Base-by-base conservation (phyloP, 2,888 invertebrate genomes). In the Epistrophella euchroma region DNA sequence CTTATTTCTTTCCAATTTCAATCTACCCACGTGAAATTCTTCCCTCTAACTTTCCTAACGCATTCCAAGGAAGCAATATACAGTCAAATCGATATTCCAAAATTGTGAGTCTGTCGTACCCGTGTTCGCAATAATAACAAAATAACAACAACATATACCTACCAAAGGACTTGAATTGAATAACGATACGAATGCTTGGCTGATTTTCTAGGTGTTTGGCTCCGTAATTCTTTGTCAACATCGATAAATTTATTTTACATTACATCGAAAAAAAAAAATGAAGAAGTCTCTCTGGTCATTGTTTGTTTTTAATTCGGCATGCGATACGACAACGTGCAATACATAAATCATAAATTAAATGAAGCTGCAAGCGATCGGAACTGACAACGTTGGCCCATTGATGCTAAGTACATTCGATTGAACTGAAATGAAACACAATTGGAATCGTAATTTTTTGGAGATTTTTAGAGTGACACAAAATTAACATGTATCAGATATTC, bases 101-200 rank as follows among this genome's bases (percentile, higher is more conserved):
- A 66, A 66, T 66, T 66, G 66, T 32, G 32, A 66, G 32, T 17
- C 45, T 47, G 64, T 32, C 32, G 5, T 43, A 28, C 22, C 4
- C 47, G 66, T 47, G 45, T 25, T 47, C 64, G n/a, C n/a, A 28
- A 45, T 47, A 47, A 66, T 35, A 47, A 19, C 66, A 66, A 35
- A 47, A 64, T 47, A 64, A 32, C 47, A 66, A 47, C 17, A 47
- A 47, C n/a, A n/a, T 5, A n/a, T 28, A 28, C 11, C 3, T n/a
- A 66, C n/a, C n/a, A n/a, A n/a, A n/a, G n/a, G n/a, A n/a, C 66
- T 47, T 66, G 66, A 47, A 32, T 66, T 66, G 47, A 66, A 66
- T 66, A 25, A 52, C 47, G 15, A 66, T 60, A 5, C 11, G 19
- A 35, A 66, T 66, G 17, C 17, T 47, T 45, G 47, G 17, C 4